Evolutionary conservation across 2,113 vertebrate species (phyloP).

Genomic region (Vombatus ursinus): DNA sequence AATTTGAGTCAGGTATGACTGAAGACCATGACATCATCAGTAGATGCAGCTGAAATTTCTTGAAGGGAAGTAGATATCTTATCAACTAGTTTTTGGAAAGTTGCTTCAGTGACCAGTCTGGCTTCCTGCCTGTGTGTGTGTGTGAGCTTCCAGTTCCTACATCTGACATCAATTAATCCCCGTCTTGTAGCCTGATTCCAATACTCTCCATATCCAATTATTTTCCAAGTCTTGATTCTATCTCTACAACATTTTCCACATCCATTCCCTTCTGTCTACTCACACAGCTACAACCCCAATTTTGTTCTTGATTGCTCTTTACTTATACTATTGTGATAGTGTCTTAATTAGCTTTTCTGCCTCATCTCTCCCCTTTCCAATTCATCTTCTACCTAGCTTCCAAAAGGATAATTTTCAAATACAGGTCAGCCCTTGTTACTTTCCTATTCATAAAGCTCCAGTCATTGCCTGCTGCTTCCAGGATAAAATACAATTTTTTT

Average conservation of each 20-base stretch:
- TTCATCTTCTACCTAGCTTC: not conserved
- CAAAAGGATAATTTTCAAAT: not conserved
- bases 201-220: not conserved
- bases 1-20: not conserved
- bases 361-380: not conserved
- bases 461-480: not conserved
- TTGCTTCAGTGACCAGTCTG: not conserved
- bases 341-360: not conserved
- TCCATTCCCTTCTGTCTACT: not conserved
- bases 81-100: not conserved
- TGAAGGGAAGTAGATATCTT: not conserved
- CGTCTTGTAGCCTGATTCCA: not conserved
- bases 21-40: not conserved
- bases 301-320: not conserved
- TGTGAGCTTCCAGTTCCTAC: not conserved
- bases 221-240: not conserved
- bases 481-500: no score
- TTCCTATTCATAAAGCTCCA: not conserved
- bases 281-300: not conserved
- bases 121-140: not conserved
- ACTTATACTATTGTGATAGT: not conserved
- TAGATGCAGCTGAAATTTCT: constrained; percentile 7
- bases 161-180: not conserved
- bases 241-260: not conserved
- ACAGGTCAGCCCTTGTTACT: not conserved